These are phyloP conservation scores for Calypte anna DNA, from an alignment of 2,113 vertebrate species.

Conservation along the genomic window DNA sequence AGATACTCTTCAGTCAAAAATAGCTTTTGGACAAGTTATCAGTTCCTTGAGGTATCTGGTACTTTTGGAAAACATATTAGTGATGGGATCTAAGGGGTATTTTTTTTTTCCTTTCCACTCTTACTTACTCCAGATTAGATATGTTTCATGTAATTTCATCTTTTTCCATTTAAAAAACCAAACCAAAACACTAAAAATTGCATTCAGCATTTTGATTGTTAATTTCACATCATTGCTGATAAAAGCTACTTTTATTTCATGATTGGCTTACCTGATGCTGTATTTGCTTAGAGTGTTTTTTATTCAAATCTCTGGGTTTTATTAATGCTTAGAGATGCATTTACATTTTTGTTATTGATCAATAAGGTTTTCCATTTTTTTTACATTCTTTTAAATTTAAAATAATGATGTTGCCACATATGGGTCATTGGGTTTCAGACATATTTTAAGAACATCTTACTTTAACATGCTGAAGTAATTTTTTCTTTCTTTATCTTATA, in stretches of 20 bases:
- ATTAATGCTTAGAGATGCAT: neutral
- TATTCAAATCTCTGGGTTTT: neutral
- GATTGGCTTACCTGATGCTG: neutral
- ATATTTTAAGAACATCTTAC: neutral
- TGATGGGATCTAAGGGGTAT: neutral
- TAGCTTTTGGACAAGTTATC: neutral
- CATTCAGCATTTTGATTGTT: neutral
- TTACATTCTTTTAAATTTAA: neutral
- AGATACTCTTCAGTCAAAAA: neutral
- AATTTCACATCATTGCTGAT: neutral
- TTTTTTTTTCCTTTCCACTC: neutral
- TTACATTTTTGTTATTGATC: neutral
- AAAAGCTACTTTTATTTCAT: neutral
- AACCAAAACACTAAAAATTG: neutral
- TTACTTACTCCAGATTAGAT: neutral
- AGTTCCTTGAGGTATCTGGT: neutral
- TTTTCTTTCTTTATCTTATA: neutral
- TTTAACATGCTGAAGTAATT: neutral
- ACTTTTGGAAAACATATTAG: neutral
- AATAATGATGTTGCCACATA: neutral
- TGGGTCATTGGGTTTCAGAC: neutral
- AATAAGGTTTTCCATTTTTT: neutral
- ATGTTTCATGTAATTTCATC: neutral
- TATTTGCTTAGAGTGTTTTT: neutral
- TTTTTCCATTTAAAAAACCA: neutral